A percentile compares a stretch with the other conserved stretches of the same genome.
These are phyloP conservation scores for Sturnus vulgaris DNA, from an alignment of 2,113 vertebrate species.

Conservation along the genomic window DNA sequence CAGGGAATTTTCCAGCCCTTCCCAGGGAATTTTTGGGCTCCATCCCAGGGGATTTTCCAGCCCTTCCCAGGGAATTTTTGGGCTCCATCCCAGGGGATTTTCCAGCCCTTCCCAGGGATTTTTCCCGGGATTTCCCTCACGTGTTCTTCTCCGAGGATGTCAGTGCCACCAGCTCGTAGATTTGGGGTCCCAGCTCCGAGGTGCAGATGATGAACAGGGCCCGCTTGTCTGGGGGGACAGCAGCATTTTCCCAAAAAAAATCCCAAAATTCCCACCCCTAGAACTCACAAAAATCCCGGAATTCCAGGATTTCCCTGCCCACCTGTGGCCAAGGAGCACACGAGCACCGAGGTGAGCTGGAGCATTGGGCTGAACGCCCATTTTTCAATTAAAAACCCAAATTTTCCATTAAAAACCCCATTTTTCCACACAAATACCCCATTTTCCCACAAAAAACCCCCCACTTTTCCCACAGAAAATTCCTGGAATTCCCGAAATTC, in stretches of 20 bases:
- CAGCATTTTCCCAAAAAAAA: neutral
- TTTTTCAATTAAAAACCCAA: too few species aligned
- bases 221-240: slow-evolving; percentile 78
- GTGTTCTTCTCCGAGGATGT: slow-evolving; percentile 86
- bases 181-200: slow-evolving; percentile 85
- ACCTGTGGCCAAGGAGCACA: accelerated
- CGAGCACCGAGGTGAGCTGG: neutral
- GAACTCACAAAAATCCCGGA: neutral
- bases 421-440: too few species aligned
- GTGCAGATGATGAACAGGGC: slow-evolving; percentile 95
- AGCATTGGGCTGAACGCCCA: neutral
- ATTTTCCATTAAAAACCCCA: neutral
- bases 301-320: neutral
- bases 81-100: too few species aligned
- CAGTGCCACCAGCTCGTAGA: slow-evolving; percentile 89
- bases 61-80: neutral
- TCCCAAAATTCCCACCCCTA: too few species aligned
- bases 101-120: neutral
- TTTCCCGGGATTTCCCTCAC: slow-evolving; percentile 61
- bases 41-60: neutral
- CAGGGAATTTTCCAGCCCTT: neutral
- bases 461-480: too few species aligned
- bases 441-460: too few species aligned
- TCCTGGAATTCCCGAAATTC: too few species aligned
- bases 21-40: too few species aligned